Evolutionary conservation across 2,888 invertebrate genomes (phyloP).

Genomic region (Ochlodes sylvanus): DNA sequence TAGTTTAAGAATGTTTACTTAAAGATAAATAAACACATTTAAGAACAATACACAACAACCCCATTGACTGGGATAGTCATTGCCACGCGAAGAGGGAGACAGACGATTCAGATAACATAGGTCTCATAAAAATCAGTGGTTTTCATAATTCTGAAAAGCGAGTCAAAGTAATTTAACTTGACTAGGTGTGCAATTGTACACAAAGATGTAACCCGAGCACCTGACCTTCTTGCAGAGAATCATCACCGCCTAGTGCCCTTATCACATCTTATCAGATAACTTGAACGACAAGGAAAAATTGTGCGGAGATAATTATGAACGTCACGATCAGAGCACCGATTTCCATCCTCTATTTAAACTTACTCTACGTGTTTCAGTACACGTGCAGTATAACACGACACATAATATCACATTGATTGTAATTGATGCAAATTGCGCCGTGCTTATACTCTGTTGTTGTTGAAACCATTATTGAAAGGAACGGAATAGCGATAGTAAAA

Average conservation of each 20-base stretch:
- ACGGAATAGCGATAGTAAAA: neutral
- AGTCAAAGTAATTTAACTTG: neutral
- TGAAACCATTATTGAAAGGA: conserved; percentile 8
- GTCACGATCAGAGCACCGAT: conserved; percentile 4
- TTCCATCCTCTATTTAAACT: neutral
- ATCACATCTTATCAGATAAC: conserved; percentile 56
- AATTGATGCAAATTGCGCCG: conserved; percentile 8
- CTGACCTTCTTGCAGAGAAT: conserved; percentile 31
- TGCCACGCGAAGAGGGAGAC: too few relatives aligned
- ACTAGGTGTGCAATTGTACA: conserved; percentile 6
- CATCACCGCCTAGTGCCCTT: conserved; percentile 55
- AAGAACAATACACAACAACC: too few relatives aligned
- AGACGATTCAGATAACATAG: too few relatives aligned
- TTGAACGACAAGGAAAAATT: conserved; percentile 45
- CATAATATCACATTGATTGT: conserved; percentile 7
- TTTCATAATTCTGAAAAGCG: neutral
- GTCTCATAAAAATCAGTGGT: too few relatives aligned
- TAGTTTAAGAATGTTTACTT: neutral
- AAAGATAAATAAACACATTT: neutral
- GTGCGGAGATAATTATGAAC: conserved; percentile 37
- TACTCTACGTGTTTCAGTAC: neutral
- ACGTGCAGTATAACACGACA: neutral
- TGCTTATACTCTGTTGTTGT: neutral
- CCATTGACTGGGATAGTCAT: too few relatives aligned
- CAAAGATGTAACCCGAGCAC: conserved; percentile 18